Evolutionary conservation across 37 sponge, comb jelly and placozoan genomes (phyloP).

Genomic region (Oopsacas minuta): DNA sequence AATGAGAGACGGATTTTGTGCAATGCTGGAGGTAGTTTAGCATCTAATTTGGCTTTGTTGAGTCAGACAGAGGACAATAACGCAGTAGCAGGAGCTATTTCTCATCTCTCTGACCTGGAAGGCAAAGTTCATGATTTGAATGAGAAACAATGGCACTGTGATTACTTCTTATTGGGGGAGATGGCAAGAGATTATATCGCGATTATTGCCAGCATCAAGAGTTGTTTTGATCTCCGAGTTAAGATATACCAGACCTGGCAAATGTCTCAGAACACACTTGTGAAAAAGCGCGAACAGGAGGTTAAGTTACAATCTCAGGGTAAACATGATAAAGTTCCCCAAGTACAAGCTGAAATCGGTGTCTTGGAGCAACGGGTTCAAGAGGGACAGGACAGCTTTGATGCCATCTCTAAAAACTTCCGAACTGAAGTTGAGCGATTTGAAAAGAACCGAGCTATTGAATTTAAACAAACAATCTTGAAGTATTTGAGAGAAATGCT

Average conservation of each 20-base stretch:
- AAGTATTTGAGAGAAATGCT: background rate
- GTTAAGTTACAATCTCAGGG: constrained; percentile 58
- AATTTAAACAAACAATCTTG: background rate
- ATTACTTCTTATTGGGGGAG: constrained; percentile 74
- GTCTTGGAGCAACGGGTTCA: constrained; percentile 83
- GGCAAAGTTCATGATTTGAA: constrained; percentile 72
- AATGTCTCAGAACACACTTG: constrained; percentile 55
- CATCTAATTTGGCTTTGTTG: constrained; percentile 7
- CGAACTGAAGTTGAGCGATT: constrained; percentile 67
- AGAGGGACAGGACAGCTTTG: constrained; percentile 76
- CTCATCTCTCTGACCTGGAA: constrained; percentile 84
- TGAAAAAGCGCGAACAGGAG: constrained; percentile 80
- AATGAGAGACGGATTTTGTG: constrained; percentile 47
- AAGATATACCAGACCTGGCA: constrained; percentile 62
- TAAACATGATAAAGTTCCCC: constrained; percentile 72
- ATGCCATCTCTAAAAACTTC: constrained; percentile 46
- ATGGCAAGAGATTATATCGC: constrained; percentile 76
- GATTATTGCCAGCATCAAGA: constrained; percentile 63
- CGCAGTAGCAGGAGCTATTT: constrained; percentile 57
- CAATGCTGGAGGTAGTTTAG: background rate
- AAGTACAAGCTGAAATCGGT: constrained; percentile 52
- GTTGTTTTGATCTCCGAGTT: constrained; percentile 52
- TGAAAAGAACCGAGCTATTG: constrained; percentile 32
- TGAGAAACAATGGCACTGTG: constrained; percentile 40
- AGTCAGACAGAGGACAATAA: constrained; percentile 49